Evolutionary conservation across 2,888 invertebrate genomes (phyloP).

Genomic region (Beris morrisii): DNA sequence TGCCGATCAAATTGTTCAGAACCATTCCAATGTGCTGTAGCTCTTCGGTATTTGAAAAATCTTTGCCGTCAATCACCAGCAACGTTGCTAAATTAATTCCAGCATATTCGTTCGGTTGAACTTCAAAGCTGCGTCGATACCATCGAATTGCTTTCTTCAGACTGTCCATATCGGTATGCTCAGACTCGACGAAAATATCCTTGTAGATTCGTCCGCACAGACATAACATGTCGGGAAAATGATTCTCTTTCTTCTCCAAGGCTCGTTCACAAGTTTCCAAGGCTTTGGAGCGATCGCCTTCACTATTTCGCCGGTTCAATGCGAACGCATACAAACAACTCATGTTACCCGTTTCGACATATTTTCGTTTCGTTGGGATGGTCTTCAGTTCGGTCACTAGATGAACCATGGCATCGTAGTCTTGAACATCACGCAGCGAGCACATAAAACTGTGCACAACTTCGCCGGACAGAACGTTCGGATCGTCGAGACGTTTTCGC

Average conservation of each 20-base stretch:
- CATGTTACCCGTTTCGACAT: conserved; percentile 87
- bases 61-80: conserved; percentile 93
- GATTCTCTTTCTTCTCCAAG: conserved; percentile 88
- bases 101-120: conserved; percentile 98
- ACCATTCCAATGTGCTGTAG: conserved; percentile 92
- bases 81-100: conserved; percentile 98
- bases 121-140: conserved; percentile 97
- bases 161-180: conserved; percentile 84
- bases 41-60: conserved; percentile 89
- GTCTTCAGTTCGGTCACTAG: conserved; percentile 91
- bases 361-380: conserved; percentile 85
- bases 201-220: conserved; percentile 97
- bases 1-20: conserved; percentile 94
- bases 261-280: conserved; percentile 89
- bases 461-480: conserved; percentile 93
- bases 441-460: conserved; percentile 93
- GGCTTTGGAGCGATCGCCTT: conserved; percentile 94
- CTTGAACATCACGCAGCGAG: conserved; percentile 89
- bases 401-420: conserved; percentile 96
- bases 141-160: conserved; percentile 92
- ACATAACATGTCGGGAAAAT: conserved; percentile 96
- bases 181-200: conserved; percentile 95
- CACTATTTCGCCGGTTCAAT: conserved; percentile 89
- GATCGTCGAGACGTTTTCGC: conserved; percentile 92
- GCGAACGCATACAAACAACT: conserved; percentile 96